These are phyloP conservation scores for Temnothorax unifasciatus DNA, from an alignment of 2,888 invertebrate genomes.

Conservation along the genomic window DNA sequence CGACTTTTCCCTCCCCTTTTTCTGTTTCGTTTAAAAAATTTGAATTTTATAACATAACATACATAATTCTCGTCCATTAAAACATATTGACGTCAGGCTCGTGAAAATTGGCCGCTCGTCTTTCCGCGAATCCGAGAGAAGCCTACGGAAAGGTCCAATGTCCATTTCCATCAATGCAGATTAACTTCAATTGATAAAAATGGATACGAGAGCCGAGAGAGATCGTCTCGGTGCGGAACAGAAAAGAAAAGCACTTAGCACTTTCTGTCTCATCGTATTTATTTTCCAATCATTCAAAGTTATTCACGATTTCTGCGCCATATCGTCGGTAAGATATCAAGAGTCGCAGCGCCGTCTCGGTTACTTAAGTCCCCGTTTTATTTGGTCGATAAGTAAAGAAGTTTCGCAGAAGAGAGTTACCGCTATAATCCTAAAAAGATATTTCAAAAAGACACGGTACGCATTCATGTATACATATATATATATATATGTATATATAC, in stretches of 20 bases:
- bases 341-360: conserved; percentile 9
- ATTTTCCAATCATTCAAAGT: conserved; percentile 37
- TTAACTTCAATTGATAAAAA: too few relatives aligned
- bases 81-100: neutral
- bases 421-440: conserved; percentile 45
- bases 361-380: conserved; percentile 46
- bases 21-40: neutral
- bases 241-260: neutral
- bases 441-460: conserved; percentile 47
- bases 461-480: conserved; percentile 5
- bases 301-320: conserved; percentile 17
- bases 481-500: conserved; percentile 25
- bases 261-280: conserved; percentile 42
- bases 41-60: neutral
- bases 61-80: neutral
- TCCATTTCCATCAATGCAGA: too few relatives aligned
- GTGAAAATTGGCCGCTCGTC: neutral
- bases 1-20: neutral
- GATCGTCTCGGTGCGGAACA: too few relatives aligned
- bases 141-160: too few relatives aligned
- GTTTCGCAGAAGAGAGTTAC: conserved; percentile 13
- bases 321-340: conserved; percentile 27
- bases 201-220: too few relatives aligned
- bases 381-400: conserved; percentile 50
- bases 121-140: neutral